phyloP scores from a whole-genome alignment of 2,797 vertebrate genomes.

The Rallus crepitans region DNA sequence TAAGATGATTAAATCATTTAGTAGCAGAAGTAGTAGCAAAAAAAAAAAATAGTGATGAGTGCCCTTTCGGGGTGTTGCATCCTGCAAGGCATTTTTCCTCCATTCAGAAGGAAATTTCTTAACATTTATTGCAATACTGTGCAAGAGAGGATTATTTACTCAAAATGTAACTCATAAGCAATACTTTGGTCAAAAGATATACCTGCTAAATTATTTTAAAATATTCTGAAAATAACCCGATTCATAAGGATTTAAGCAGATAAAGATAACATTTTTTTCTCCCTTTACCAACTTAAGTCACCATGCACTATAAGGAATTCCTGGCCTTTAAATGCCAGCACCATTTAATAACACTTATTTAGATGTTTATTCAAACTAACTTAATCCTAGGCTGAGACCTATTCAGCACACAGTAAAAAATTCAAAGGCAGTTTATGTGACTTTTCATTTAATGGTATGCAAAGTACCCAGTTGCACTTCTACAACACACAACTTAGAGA shows the following conservation, averaged over 20 bases:
- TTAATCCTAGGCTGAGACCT: not conserved
- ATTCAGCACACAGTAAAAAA: not conserved
- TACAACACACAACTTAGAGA: not conserved
- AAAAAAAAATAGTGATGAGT: not conserved
- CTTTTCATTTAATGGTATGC: not conserved
- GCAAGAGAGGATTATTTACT: not conserved
- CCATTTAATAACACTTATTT: not conserved
- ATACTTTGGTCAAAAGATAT: not conserved
- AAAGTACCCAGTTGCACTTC: not conserved
- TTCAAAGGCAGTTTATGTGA: not conserved
- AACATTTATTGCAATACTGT: not conserved
- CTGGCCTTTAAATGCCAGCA: not conserved
- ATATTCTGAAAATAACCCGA: not conserved
- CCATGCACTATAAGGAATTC: not conserved
- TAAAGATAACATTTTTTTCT: not conserved
- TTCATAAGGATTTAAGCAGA: not conserved
- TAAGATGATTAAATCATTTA: not conserved
- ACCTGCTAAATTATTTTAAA: not conserved
- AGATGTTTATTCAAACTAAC: not conserved
- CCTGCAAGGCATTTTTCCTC: not conserved
- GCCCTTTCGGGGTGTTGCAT: not conserved
- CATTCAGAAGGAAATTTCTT: not conserved
- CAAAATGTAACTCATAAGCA: not conserved
- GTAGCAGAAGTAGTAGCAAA: not conserved
- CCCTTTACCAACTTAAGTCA: not conserved